Base-by-base conservation (phyloP, 1,140 invertebrate species). In the Drosophila pachea region DNA sequence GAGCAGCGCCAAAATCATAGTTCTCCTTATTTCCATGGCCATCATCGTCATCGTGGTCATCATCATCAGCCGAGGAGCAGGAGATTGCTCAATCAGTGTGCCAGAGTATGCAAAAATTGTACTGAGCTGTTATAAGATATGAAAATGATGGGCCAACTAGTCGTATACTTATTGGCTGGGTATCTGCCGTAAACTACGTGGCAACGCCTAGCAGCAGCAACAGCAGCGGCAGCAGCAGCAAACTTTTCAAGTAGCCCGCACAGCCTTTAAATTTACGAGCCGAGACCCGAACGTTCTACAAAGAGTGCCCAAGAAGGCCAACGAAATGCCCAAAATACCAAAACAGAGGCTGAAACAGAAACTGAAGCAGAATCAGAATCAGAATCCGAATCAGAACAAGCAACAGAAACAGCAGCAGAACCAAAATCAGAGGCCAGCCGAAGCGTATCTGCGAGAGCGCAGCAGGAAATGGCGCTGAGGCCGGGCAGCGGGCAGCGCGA, bases 211-310 rank as follows among this genome's bases (percentile, higher is more conserved):
- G 71, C 75, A 73, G 69, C 50, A 64, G n/a, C n/a, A n/a, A n/a
- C n/a, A n/a, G n/a, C n/a, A n/a, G n/a, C n/a, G n/a, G n/a, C n/a
- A n/a, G n/a, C n/a, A n/a, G n/a, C n/a, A n/a, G n/a, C n/a, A 60
- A 68, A 75, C 65, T 60, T 79, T 79, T 79, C 72, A 69, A 79
- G 76, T 79, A 75, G 76, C 73, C 68, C 77, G 74, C 76, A 79
- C 73, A 75, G 76, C 75, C 76, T 79, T 78, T 78, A 79, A 79
- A 79, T 79, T 79, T 79, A 79, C 76, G 76, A 78, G 67, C 71
- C 67, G 62, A 35, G 9, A 50, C 31, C n/a, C n/a, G 16, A 33
- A 52, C 31, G 38, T 7, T 4, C n/a, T 66, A 59, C 7, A 40
- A 33, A 47, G 32, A 12, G 22, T n/a, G n/a, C n/a, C n/a, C n/a